Evolutionary conservation across 2,113 vertebrate species (phyloP).

Genomic region (Ellobius talpinus): DNA sequence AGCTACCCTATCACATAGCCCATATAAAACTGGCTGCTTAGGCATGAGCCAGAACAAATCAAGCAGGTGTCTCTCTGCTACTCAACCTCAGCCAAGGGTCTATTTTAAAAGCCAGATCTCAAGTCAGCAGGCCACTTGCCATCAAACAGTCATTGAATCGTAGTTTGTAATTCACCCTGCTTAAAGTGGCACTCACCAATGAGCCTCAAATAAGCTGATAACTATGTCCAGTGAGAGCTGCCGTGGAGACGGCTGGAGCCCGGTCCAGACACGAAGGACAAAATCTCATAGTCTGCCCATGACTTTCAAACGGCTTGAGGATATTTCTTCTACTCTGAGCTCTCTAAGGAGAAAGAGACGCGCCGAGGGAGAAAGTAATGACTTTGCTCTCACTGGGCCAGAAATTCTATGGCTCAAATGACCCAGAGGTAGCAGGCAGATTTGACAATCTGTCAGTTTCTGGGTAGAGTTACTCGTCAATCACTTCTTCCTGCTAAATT

Average conservation of each 20-base stretch:
- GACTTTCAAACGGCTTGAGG: conserved; percentile 28
- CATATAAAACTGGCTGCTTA: background rate
- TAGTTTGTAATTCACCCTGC: background rate
- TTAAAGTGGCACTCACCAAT: background rate
- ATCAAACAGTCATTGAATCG: background rate
- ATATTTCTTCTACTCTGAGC: background rate
- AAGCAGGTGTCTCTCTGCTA: background rate
- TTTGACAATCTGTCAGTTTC: conserved; percentile 70
- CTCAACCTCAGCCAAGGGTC: background rate
- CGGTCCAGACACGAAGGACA: rapidly evolving
- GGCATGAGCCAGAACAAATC: background rate
- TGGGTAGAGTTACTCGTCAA: conserved; percentile 14
- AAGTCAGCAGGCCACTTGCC: conserved; percentile 45
- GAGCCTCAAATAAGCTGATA: background rate
- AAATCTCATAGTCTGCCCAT: background rate
- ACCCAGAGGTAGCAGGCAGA: conserved; percentile 26
- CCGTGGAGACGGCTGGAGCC: background rate
- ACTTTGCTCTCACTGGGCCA: conserved; percentile 50
- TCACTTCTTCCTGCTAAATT: conserved; percentile 53
- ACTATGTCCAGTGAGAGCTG: background rate
- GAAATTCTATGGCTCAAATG: conserved; percentile 59
- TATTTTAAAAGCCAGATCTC: background rate
- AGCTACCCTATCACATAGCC: background rate
- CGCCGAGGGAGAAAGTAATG: conserved; percentile 6
- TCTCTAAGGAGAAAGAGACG: conserved; percentile 23